A percentile compares a stretch with the other conserved stretches of the same genome.
Evolutionary conservation across 2,888 invertebrate species (phyloP).

Genomic region (Acrobasis repandana): DNA sequence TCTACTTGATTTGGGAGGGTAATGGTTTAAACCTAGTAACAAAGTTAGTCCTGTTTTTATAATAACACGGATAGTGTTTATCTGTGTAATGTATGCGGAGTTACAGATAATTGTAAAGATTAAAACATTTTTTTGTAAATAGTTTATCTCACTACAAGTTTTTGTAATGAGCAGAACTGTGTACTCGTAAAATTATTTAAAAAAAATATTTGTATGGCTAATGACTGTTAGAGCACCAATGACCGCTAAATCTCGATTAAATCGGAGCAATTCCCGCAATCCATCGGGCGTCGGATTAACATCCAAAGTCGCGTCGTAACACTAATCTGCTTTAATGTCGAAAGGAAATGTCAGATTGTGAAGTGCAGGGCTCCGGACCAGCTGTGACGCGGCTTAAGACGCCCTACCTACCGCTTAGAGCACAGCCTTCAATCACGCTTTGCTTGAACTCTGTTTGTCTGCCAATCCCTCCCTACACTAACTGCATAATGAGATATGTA

Average conservation of each 20-base stretch:
- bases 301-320: conserved; percentile 74
- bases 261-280: conserved; percentile 75
- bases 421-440: conserved; percentile 51
- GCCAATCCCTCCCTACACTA: background rate
- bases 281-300: conserved; percentile 79
- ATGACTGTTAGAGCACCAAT: conserved; percentile 40
- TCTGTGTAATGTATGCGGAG: too few species aligned
- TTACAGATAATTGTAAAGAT: too few species aligned
- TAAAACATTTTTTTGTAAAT: too few species aligned
- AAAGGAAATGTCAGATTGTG: conserved; percentile 83
- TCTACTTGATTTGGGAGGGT: too few species aligned
- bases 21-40: too few species aligned
- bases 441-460: conserved; percentile 28
- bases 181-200: too few species aligned
- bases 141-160: too few species aligned
- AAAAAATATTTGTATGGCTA: background rate
- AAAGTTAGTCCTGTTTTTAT: too few species aligned
- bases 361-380: conserved; percentile 68
- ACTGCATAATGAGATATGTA: conserved; percentile 15
- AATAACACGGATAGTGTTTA: too few species aligned
- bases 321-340: conserved; percentile 82
- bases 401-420: conserved; percentile 64
- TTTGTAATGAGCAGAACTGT: too few species aligned
- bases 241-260: conserved; percentile 73
- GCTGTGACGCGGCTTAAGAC: conserved; percentile 69